A percentile compares a stretch with the other conserved stretches of the same genome.
Conservation (phyloP, 1,140 invertebrate genomes). For the Caenorhabditis elegans region DNA sequence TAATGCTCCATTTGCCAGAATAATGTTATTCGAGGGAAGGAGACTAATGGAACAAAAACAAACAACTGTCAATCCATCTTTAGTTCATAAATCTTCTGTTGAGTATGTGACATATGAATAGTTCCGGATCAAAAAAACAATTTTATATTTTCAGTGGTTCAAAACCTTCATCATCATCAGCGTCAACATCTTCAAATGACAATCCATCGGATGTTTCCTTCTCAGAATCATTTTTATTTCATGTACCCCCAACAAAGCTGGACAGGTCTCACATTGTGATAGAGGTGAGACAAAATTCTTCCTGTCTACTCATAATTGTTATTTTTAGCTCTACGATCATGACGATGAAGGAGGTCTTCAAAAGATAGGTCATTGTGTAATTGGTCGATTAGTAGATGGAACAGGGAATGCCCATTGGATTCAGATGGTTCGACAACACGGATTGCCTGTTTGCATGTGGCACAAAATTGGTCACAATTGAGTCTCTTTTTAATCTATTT, state of each 20-base stretch:
- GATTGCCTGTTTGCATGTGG: slow-evolving; percentile 53
- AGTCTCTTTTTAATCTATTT: neutral
- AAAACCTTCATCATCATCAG: slow-evolving; percentile 48
- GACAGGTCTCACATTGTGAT: slow-evolving; percentile 51
- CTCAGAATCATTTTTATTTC: slow-evolving; percentile 52
- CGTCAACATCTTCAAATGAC: slow-evolving; percentile 45
- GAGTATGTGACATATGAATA: slow-evolving; percentile 42
- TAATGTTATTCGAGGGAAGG: slow-evolving; percentile 52
- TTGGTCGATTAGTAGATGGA: slow-evolving; percentile 42
- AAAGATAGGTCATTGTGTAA: slow-evolving; percentile 48
- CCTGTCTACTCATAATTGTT: neutral
- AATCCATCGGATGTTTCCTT: slow-evolving; percentile 44
- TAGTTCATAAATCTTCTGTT: slow-evolving; percentile 36
- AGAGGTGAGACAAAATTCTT: slow-evolving; percentile 27
- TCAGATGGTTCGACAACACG: slow-evolving; percentile 51
- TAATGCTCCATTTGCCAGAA: slow-evolving; percentile 51
- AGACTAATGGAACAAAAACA: slow-evolving; percentile 51
- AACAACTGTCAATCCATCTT: slow-evolving; percentile 47
- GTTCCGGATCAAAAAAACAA: neutral
- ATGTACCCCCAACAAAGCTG: slow-evolving; percentile 46
- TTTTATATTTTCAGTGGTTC: slow-evolving; percentile 3
- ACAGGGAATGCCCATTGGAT: slow-evolving; percentile 48
- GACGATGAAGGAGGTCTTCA: slow-evolving; percentile 24
- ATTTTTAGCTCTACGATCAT: slow-evolving; percentile 49
- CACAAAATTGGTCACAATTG: slow-evolving; percentile 38